Conservation (phyloP, 2,113 vertebrate genomes). For the Cranoglanis bouderius region DNA sequence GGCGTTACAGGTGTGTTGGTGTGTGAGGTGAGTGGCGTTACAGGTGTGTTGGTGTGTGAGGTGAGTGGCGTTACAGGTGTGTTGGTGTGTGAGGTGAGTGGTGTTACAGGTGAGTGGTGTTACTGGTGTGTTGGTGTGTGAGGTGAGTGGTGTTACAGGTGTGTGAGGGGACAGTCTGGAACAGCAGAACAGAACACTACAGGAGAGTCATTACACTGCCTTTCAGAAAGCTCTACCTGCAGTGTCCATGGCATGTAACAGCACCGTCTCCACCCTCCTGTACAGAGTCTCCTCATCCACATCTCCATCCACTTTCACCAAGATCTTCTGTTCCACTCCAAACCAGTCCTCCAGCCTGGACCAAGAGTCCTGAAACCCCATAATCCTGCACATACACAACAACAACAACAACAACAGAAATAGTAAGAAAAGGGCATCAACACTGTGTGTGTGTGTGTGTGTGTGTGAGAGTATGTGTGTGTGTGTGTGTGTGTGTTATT, state of each 20-base stretch:
- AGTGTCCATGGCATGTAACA: conserved; percentile 66
- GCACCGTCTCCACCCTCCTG: conserved; percentile 73
- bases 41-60: too few species aligned
- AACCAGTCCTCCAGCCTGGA: conserved; percentile 85
- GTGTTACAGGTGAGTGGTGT: too few species aligned
- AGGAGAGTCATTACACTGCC: too few species aligned
- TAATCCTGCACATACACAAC: conserved; percentile 71
- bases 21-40: too few species aligned
- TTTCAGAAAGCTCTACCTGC: conserved; percentile 64
- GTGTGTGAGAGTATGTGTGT: too few species aligned
- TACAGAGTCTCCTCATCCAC: conserved; percentile 70
- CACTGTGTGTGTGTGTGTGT: too few species aligned
- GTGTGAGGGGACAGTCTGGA: not conserved
- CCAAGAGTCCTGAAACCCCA: conserved; percentile 84
- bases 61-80: too few species aligned
- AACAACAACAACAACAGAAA: not conserved
- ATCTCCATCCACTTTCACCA: conserved; percentile 81
- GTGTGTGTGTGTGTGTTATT: not conserved
- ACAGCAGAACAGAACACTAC: not conserved
- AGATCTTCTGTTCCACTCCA: conserved; percentile 74
- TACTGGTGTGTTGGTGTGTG: not conserved
- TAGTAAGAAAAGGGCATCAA: not conserved
- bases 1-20: too few species aligned
- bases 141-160: too few species aligned
- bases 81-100: too few species aligned